Evolutionary conservation across 2,888 invertebrate genomes (phyloP).

Genomic region (Melanostoma mellinum): DNA sequence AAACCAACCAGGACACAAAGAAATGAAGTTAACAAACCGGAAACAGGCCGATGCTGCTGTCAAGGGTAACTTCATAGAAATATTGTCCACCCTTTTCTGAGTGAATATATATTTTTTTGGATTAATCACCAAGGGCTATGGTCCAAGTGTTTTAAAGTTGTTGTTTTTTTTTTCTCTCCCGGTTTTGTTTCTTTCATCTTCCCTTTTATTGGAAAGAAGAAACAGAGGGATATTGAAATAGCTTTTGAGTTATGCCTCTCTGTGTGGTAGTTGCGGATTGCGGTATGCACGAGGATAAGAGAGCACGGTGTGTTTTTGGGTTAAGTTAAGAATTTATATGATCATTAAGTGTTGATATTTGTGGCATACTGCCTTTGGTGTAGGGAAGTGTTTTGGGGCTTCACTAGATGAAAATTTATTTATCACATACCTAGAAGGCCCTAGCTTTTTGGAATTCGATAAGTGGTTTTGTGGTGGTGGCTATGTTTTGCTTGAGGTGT

Average conservation of each 20-base stretch:
- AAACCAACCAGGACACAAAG: slow-evolving; percentile 32
- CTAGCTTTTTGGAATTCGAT: slow-evolving; percentile 31
- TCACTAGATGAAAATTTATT: neutral
- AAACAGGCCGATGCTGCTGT: slow-evolving; percentile 28
- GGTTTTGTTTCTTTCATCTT: neutral
- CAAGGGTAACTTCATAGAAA: slow-evolving; percentile 15
- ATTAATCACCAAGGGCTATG: slow-evolving; percentile 44
- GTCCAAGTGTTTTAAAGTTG: slow-evolving; percentile 12
- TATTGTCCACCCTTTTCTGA: slow-evolving; percentile 8
- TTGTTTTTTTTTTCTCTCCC: slow-evolving; percentile 3
- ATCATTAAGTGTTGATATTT: slow-evolving; percentile 62
- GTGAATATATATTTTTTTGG: slow-evolving; percentile 32
- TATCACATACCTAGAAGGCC: neutral
- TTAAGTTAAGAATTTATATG: slow-evolving; percentile 53
- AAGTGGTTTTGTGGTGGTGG: slow-evolving; percentile 29
- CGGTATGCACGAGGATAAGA: neutral
- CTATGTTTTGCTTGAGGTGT: neutral
- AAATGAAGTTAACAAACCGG: slow-evolving; percentile 47
- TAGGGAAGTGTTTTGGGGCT: slow-evolving; percentile 17
- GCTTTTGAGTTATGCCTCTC: slow-evolving; percentile 25
- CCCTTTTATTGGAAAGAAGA: neutral
- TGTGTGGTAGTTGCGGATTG: neutral
- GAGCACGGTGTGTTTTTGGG: slow-evolving; percentile 7
- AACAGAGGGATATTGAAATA: slow-evolving; percentile 6
- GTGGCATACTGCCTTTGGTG: slow-evolving; percentile 47